These are phyloP conservation scores for Falco berigora DNA, from an alignment of 2,797 vertebrate genomes.

Conservation along the genomic window DNA sequence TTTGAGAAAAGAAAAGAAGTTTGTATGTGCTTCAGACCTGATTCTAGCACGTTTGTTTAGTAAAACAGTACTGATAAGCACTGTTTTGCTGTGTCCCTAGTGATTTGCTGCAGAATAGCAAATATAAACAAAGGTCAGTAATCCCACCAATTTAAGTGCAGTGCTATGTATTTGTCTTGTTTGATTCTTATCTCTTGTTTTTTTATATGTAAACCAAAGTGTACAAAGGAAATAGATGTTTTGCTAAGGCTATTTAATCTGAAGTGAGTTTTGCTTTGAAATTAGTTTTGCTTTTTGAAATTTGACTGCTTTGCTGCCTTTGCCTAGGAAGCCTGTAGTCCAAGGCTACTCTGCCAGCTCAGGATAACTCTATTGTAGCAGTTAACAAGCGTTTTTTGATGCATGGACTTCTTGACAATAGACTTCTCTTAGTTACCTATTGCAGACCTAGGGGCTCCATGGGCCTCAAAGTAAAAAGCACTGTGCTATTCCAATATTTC, in stretches of 20 bases:
- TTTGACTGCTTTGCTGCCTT: background rate
- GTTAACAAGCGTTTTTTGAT: background rate
- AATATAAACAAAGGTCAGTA: constrained; percentile 52
- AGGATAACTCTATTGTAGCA: background rate
- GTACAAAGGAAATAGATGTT: constrained; percentile 14
- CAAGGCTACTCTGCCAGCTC: background rate
- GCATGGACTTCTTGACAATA: background rate
- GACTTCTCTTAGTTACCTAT: background rate
- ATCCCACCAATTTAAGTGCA: constrained; percentile 15
- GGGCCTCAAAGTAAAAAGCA: background rate
- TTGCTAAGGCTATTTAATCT: background rate
- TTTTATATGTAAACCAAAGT: background rate
- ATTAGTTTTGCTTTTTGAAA: background rate
- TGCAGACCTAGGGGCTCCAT: background rate
- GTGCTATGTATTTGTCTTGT: constrained; percentile 6
- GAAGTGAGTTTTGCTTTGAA: background rate
- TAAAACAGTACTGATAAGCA: background rate
- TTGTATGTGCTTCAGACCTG: background rate
- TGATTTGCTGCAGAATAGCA: constrained; percentile 12
- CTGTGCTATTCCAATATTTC: background rate
- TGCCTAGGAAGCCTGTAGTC: background rate
- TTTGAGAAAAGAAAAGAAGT: background rate
- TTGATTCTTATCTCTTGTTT: constrained; percentile 26
- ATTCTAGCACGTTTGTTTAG: background rate
- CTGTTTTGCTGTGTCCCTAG: background rate